Percentiles rank a stretch among this genome's conserved stretches.
These are phyloP conservation scores for Priocnemis perturbator DNA, from an alignment of 2,888 invertebrate species.

Conservation along the genomic window DNA sequence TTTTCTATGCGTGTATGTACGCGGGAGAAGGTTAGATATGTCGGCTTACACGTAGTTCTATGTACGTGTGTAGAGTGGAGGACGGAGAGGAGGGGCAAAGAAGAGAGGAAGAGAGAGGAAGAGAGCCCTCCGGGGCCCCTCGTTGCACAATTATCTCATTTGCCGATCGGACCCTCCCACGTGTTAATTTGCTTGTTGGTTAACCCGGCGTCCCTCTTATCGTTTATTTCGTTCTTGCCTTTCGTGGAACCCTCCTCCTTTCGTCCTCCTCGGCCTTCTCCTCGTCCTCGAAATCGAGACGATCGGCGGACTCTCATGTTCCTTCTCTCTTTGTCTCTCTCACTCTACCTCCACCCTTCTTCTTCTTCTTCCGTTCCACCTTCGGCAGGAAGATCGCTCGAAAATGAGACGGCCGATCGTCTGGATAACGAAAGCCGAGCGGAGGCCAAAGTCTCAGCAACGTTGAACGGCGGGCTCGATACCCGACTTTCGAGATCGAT, in stretches of 20 bases:
- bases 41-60: not conserved
- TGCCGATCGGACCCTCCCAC: slow-evolving; percentile 74
- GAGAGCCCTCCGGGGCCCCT: slow-evolving; percentile 49
- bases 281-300: slow-evolving; percentile 20
- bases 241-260: slow-evolving; percentile 57
- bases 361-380: slow-evolving; percentile 19
- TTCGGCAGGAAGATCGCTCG: slow-evolving; percentile 6
- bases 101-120: slow-evolving; percentile 20
- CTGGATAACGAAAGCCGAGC: slow-evolving; percentile 6
- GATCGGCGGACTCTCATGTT: slow-evolving; percentile 21
- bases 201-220: slow-evolving; percentile 59
- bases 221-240: slow-evolving; percentile 62
- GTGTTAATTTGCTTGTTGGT: slow-evolving; percentile 74
- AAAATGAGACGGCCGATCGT: slow-evolving; percentile 8
- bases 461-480: not conserved
- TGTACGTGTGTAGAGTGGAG: slow-evolving; percentile 21
- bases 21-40: too few species aligned
- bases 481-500: slow-evolving; percentile 3
- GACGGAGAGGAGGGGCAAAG: slow-evolving; percentile 28
- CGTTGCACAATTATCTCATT: slow-evolving; percentile 71
- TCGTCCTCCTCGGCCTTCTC: slow-evolving; percentile 10
- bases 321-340: slow-evolving; percentile 35
- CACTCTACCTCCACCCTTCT: slow-evolving; percentile 31
- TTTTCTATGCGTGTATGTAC: not conserved
- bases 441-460: not conserved